phyloP scores from a whole-genome alignment of 2,888 invertebrate species.

The Omphaloscelis lunosa region DNA sequence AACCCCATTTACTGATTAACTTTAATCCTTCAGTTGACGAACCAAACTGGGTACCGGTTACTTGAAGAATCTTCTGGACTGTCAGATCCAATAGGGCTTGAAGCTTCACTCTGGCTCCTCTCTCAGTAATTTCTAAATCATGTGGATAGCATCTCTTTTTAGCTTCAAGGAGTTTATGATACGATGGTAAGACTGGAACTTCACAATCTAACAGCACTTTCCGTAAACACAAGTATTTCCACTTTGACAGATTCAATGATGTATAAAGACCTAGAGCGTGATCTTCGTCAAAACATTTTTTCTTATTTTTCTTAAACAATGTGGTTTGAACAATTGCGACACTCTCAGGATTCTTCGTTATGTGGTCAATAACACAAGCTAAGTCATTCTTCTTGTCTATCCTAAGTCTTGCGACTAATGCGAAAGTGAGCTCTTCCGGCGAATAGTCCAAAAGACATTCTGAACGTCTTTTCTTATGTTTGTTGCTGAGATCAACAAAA shows the following conservation, averaged over 20 bases:
- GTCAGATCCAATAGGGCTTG: not conserved
- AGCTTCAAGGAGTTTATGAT: not conserved
- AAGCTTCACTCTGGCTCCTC: not conserved
- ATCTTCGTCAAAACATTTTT: slow-evolving; percentile 12
- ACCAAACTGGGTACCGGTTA: not conserved
- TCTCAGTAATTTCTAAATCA: not conserved
- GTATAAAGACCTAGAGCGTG: slow-evolving; percentile 4
- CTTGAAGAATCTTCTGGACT: too few species aligned
- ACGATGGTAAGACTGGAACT: not conserved
- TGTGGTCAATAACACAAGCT: slow-evolving; percentile 19
- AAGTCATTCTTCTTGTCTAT: slow-evolving; percentile 14
- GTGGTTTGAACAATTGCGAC: slow-evolving; percentile 6
- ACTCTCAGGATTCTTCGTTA: slow-evolving; percentile 16
- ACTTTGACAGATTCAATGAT: not conserved
- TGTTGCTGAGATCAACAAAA: slow-evolving; percentile 31
- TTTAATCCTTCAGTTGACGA: not conserved
- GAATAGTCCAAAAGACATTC: slow-evolving; percentile 17
- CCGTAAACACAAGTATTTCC: not conserved
- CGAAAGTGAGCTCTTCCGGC: slow-evolving; percentile 2
- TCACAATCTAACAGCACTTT: not conserved
- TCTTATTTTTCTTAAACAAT: slow-evolving; percentile 13
- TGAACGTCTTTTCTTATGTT: slow-evolving; percentile 27
- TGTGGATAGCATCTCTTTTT: too few species aligned
- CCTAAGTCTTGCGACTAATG: not conserved
- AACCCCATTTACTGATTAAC: not conserved